A percentile compares a stretch with the other conserved stretches of the same genome.
phyloP scores from a whole-genome alignment of 1,140 invertebrate species.

The Drosophila quadrilineata region DNA sequence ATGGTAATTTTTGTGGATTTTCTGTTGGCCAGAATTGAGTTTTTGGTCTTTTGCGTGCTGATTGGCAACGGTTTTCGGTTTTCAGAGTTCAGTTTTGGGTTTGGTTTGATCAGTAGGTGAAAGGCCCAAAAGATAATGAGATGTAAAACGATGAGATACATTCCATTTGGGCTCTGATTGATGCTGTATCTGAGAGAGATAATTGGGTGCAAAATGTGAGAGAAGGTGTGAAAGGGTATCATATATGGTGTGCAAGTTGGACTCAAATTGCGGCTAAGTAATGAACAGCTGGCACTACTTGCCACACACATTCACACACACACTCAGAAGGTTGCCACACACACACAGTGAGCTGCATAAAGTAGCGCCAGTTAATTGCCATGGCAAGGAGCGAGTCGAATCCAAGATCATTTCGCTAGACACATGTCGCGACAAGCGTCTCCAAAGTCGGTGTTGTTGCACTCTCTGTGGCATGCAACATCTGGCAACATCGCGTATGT shows the following conservation, averaged over 20 bases:
- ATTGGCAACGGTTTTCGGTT: slow-evolving; percentile 23
- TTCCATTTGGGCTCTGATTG: slow-evolving; percentile 40
- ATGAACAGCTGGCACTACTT: too few relatives aligned
- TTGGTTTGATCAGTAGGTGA: slow-evolving; percentile 37
- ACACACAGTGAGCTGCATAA: slow-evolving; percentile 32
- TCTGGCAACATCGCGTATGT: slow-evolving; percentile 45
- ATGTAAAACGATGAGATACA: slow-evolving; percentile 37
- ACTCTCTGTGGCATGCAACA: slow-evolving; percentile 19
- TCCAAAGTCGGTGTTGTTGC: too few relatives aligned
- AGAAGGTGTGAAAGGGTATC: slow-evolving; percentile 2
- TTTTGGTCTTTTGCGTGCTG: slow-evolving; percentile 26
- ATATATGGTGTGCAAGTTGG: too few relatives aligned
- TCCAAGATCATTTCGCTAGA: slow-evolving; percentile 33
- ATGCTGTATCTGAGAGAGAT: slow-evolving; percentile 28
- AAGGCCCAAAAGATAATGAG: slow-evolving; percentile 41
- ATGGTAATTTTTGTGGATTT: slow-evolving; percentile 51
- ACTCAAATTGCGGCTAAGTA: too few relatives aligned
- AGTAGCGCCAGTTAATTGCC: slow-evolving; percentile 71
- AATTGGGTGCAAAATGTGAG: slow-evolving; percentile 47
- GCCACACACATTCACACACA: slow-evolving; percentile 3
- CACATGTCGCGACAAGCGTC: slow-evolving; percentile 46
- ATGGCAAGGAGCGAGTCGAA: slow-evolving; percentile 32
- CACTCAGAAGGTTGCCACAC: too few relatives aligned
- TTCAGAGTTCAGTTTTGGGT: too few relatives aligned
- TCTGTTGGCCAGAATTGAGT: slow-evolving; percentile 27